phyloP scores from a whole-genome alignment of 2,797 vertebrate genomes.

The Alauda arvensis region DNA sequence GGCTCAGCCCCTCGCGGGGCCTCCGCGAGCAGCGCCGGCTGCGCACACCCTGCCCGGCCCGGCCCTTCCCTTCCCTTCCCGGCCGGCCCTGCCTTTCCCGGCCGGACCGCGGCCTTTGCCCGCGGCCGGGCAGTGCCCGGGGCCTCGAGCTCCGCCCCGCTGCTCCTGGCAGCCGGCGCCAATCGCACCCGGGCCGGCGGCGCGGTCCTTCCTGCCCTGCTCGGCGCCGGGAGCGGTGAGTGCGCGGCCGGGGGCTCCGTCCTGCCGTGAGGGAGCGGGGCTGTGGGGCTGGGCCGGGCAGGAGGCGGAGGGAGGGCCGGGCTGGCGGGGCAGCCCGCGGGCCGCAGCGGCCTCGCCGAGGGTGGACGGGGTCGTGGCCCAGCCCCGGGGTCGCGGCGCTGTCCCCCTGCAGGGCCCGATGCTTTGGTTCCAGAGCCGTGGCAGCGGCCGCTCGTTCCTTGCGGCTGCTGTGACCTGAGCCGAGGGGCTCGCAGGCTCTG shows the following conservation, averaged over 20 bases:
- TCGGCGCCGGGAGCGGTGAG: neutral
- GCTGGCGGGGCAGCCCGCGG: neutral
- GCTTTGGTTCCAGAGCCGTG: too few relatives aligned
- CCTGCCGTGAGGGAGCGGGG: neutral
- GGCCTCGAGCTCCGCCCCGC: neutral
- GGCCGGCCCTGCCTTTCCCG: neutral
- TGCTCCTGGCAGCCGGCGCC: neutral
- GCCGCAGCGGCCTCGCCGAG: neutral
- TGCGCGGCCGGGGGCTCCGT: neutral
- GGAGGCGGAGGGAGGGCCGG: too few relatives aligned
- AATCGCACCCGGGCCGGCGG: neutral
- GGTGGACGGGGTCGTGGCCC: neutral
- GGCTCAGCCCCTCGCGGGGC: neutral
- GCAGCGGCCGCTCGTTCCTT: neutral
- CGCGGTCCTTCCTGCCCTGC: neutral
- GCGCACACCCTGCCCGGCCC: too few relatives aligned
- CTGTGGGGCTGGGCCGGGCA: neutral
- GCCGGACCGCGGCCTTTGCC: neutral
- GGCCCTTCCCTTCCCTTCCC: too few relatives aligned
- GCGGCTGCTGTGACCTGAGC: rapidly evolving
- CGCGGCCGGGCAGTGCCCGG: neutral
- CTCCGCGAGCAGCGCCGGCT: neutral
- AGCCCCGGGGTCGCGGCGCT: neutral
- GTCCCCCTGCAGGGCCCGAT: neutral
- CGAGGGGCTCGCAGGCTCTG: neutral